These are phyloP conservation scores for Belonocnema kinseyi DNA, from an alignment of 1,140 invertebrate genomes.

Conservation along the genomic window DNA sequence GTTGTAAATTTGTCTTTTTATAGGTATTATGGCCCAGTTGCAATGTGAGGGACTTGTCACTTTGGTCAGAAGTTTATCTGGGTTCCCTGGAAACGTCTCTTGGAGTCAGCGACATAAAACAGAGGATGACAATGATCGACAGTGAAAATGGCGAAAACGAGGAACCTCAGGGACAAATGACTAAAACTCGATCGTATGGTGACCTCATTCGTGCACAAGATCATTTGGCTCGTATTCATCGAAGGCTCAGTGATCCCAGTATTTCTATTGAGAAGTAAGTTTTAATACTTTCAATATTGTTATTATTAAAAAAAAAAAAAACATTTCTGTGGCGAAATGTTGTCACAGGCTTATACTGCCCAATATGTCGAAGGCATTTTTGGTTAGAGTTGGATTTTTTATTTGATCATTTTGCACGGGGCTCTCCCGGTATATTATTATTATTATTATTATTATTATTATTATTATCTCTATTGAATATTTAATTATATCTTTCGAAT, in stretches of 20 bases:
- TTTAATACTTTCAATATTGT: neutral
- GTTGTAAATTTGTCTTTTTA: constrained; percentile 46
- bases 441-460: too few species aligned
- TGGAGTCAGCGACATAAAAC: constrained; percentile 66
- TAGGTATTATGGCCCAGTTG: constrained; percentile 91
- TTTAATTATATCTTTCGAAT: neutral
- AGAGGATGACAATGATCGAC: constrained; percentile 69
- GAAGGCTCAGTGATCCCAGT: constrained; percentile 88
- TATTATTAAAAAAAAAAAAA: neutral
- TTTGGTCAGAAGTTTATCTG: constrained; percentile 92
- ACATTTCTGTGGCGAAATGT: too few species aligned
- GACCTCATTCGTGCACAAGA: constrained; percentile 83
- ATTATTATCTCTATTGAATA: neutral
- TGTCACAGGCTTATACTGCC: too few species aligned
- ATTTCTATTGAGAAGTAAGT: constrained; percentile 80
- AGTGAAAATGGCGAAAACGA: constrained; percentile 71
- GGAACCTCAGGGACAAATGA: constrained; percentile 77
- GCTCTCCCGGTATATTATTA: too few species aligned
- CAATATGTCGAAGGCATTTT: too few species aligned
- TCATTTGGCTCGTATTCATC: constrained; percentile 78
- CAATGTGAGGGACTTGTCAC: constrained; percentile 86
- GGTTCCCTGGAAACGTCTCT: constrained; percentile 77
- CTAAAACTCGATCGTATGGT: constrained; percentile 88
- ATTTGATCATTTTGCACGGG: too few species aligned
- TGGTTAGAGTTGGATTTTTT: too few species aligned